Percentiles rank a stretch among this genome's conserved stretches.
phyloP scores from a whole-genome alignment of 2,113 vertebrate genomes.

The Chionomys nivalis region DNA sequence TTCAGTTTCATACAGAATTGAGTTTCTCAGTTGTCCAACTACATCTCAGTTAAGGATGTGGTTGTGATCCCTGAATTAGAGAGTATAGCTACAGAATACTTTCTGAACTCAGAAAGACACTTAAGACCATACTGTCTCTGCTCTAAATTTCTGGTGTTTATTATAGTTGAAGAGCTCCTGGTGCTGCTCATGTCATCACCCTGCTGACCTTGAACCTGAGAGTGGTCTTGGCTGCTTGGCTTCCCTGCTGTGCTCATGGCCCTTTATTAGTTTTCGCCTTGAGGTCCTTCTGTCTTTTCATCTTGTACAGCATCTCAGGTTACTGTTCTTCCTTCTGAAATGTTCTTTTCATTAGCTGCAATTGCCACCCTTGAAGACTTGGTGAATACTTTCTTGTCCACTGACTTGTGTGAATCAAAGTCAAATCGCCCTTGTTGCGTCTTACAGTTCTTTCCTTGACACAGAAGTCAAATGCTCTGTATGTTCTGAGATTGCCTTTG shows the following conservation, averaged over 20 bases:
- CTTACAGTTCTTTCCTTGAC: neutral
- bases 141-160: neutral
- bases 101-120: neutral
- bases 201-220: neutral
- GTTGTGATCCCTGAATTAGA: neutral
- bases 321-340: neutral
- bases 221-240: neutral
- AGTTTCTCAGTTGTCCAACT: neutral
- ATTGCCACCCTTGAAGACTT: neutral
- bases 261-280: neutral
- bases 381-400: neutral
- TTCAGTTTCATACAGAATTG: neutral
- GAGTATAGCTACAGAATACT: neutral
- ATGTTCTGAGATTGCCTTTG: neutral
- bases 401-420: neutral
- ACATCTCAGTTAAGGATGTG: neutral
- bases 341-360: neutral
- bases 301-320: neutral
- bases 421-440: no score
- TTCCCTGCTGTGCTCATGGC: neutral
- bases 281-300: neutral
- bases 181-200: neutral
- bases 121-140: no score
- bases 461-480: rapidly evolving
- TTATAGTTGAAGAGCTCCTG: neutral